Conservation (phyloP, 1,140 invertebrate genomes). For the Sinonovacula constricta region DNA sequence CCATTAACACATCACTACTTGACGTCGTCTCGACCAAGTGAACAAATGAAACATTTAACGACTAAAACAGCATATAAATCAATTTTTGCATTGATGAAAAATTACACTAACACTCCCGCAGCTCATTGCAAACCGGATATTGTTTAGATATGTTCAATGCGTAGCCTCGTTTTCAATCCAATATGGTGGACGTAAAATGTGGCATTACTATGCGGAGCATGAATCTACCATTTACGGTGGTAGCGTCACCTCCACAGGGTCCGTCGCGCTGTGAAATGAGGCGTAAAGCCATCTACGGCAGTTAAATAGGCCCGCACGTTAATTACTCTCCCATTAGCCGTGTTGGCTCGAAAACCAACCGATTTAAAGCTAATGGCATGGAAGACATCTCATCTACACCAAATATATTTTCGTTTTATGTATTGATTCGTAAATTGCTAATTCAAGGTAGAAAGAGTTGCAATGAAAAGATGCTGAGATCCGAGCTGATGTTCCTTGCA, state of each 20-base stretch:
- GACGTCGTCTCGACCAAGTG: slow-evolving; percentile 39
- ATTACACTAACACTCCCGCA: slow-evolving; percentile 17
- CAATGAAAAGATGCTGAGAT: no score
- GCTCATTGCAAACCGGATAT: slow-evolving; percentile 44
- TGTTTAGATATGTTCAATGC: slow-evolving; percentile 40
- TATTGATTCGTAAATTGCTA: not conserved
- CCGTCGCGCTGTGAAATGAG: slow-evolving; percentile 11
- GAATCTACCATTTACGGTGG: slow-evolving; percentile 26
- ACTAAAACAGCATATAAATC: slow-evolving; percentile 48
- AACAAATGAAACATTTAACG: slow-evolving; percentile 26
- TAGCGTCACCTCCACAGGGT: slow-evolving; percentile 25
- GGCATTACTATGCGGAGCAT: slow-evolving; percentile 14
- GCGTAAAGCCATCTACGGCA: slow-evolving; percentile 10
- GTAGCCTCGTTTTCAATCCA: slow-evolving; percentile 3
- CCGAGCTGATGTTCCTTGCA: no score
- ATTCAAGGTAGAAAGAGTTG: no score
- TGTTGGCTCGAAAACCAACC: not conserved
- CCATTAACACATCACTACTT: slow-evolving; percentile 30
- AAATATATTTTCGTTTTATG: slow-evolving; percentile 12
- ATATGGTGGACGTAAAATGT: slow-evolving; percentile 28
- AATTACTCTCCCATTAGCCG: slow-evolving; percentile 41
- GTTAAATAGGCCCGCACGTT: slow-evolving; percentile 45
- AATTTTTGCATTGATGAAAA: slow-evolving; percentile 39
- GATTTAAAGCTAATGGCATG: slow-evolving; percentile 25
- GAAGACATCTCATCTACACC: slow-evolving; percentile 23